Base-by-base conservation (phyloP, 2,113 vertebrate species). In the Oncorhynchus tshawytscha region DNA sequence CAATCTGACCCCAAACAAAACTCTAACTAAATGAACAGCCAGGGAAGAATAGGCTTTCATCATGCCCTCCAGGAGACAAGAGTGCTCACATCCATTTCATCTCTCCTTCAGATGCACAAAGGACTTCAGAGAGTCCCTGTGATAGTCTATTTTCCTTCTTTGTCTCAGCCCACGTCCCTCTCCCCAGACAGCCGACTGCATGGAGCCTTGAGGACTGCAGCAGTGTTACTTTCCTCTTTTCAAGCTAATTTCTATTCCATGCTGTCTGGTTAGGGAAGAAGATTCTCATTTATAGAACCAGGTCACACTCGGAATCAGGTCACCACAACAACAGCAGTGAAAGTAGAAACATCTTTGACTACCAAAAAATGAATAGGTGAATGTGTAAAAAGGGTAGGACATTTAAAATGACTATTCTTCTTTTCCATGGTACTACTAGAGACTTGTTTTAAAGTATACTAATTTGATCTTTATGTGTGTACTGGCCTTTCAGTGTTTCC, bases 201-300 rank as follows among this genome's bases (percentile, higher is more conserved):
- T 45, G 39, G 39, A 81, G 77, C 80, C 66, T 15, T 48, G 48
- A 79, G 81, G 80, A 80, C 72, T 62, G 77, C 74, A 0, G 2
- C 25, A 34, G 51, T 5, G 51, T 81, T 82, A 85, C 84, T 84
- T 84, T 84, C 81, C 84, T 80, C 85, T 84, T 85, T 70, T 80
- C 59, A 60, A 51, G 64, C 16, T 51, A 39, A 66, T 74, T 49
- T 51, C 62, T 74, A 67, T 66, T 51, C 73, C 16, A 51, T 51
- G 27, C 29, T 67, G 13, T 54, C 75, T 75, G 79, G 68, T 72
- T 79, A 74, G 54, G 71, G 59, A 45, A 70, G 73, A 74, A 84
- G 75, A 77, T 70, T 75, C 79, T 49, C 57, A 74, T 75, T 86
- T 78, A 48, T 60, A 65, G 77, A 76, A 73, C 51, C 81, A 78